phyloP scores from a whole-genome alignment of 2,888 invertebrate genomes.

The Ariolimax columbianus region DNA sequence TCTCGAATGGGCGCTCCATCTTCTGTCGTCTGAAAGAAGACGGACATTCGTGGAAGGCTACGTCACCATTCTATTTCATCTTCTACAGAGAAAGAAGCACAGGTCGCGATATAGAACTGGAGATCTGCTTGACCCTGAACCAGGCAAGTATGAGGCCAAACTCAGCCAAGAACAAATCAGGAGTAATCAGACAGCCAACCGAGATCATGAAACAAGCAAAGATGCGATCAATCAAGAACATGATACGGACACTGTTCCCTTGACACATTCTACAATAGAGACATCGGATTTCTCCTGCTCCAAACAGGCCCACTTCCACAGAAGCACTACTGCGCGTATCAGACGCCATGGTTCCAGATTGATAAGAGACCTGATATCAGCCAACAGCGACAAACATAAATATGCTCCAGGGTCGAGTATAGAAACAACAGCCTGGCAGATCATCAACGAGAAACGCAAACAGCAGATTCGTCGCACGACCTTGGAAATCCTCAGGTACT shows the following conservation, averaged over 20 bases:
- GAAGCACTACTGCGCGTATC: background rate
- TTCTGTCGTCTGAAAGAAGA: constrained; percentile 27
- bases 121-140: background rate
- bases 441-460: background rate
- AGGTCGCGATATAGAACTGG: background rate
- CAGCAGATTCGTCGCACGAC: constrained; percentile 7
- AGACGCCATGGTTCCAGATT: background rate
- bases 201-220: background rate
- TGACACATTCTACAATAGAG: background rate
- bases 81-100: background rate
- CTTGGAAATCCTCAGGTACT: constrained; percentile 19
- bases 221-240: background rate
- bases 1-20: constrained; percentile 20
- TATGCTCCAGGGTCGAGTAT: background rate
- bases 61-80: constrained; percentile 26
- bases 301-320: background rate
- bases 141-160: background rate
- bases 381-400: background rate
- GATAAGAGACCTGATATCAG: background rate
- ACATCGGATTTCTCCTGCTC: background rate
- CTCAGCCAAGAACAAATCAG: background rate
- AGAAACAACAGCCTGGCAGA: constrained; percentile 20
- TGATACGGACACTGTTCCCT: background rate
- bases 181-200: background rate
- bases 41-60: constrained; percentile 41